Evolutionary conservation across 2,888 invertebrate genomes (phyloP), one percentile per base, ranked within the genome.

Genomic region (Diadromus collaris): DNA sequence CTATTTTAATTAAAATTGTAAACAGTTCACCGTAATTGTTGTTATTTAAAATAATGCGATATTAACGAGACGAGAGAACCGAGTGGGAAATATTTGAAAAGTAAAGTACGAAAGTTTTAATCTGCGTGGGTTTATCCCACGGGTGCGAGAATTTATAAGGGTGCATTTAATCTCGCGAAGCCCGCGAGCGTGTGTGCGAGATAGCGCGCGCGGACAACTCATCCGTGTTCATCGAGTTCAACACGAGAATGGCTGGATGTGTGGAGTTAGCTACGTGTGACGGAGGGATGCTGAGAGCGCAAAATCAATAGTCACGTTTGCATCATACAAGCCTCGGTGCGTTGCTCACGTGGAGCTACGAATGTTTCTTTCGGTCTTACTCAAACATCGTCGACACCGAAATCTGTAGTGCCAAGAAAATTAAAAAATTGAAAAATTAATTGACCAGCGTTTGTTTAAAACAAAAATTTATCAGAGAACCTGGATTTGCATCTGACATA

Each of bases 241-340:
- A 51, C 54, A 21, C 13, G 38, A 67, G 27, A n/a, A 16, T 44
- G 16, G 29, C 29, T 64, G 21, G 13, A 16, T 29, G 65, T 61
- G 61, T 61, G n/a, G 67, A 19, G 46, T 27, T 9, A 21, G 61
- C 46, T 44, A 54, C 56, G 61, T 48, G 54, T 32, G 46, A 76
- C 73, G 64, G 60, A 81, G 85, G 86, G 88, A 88, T 87, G 88
- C 86, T 88, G 88, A 76, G 71, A 73, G 74, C 83, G 83, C 83
- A 87, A 88, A 88, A 88, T 88, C 88, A 88, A 88, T 88, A 88
- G 83, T 83, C 82, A 85, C 84, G 84, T 86, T 86, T 84, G 81
- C 85, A 84, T 84, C 85, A 82, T 83, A 60, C 61, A 46, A 80
- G 58, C 4, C 32, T 71, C 72, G 76, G 70, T 78, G 70, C 76